These are phyloP conservation scores for Crotalus horridus DNA, from an alignment of 2,113 vertebrate species.

Conservation along the genomic window DNA sequence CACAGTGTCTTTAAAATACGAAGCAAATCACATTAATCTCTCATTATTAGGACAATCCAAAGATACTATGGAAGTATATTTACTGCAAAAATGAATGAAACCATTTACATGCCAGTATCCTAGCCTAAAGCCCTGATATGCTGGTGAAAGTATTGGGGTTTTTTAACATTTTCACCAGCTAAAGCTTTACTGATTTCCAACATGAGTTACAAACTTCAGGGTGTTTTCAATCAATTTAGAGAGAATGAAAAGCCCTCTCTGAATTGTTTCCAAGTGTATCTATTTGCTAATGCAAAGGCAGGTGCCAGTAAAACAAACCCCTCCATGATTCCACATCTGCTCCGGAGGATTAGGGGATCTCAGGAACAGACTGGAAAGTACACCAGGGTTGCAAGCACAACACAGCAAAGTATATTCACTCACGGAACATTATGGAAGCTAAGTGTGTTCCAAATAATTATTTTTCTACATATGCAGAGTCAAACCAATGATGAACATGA, in stretches of 20 bases:
- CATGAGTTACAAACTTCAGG: not conserved
- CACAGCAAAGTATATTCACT: not conserved
- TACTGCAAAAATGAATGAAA: not conserved
- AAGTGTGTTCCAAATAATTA: not conserved
- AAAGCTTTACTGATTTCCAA: not conserved
- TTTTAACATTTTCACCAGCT: not conserved
- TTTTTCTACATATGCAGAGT: not conserved
- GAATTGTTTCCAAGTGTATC: not conserved
- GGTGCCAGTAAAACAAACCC: not conserved
- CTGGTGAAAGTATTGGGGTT: not conserved
- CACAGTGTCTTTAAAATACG: not conserved
- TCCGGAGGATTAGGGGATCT: not conserved
- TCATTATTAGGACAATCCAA: not conserved
- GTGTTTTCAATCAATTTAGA: not conserved
- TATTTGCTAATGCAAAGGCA: not conserved
- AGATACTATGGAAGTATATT: not conserved
- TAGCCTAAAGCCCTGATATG: not conserved
- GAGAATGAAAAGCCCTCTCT: not conserved
- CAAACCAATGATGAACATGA: not conserved
- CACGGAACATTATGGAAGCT: not conserved
- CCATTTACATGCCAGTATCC: not conserved
- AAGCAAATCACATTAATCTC: not conserved
- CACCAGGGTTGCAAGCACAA: not conserved
- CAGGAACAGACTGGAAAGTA: not conserved
- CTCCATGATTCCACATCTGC: not conserved